Evolutionary conservation across 2,113 vertebrate species (phyloP).

Genomic region (Vulpes vulpes): DNA sequence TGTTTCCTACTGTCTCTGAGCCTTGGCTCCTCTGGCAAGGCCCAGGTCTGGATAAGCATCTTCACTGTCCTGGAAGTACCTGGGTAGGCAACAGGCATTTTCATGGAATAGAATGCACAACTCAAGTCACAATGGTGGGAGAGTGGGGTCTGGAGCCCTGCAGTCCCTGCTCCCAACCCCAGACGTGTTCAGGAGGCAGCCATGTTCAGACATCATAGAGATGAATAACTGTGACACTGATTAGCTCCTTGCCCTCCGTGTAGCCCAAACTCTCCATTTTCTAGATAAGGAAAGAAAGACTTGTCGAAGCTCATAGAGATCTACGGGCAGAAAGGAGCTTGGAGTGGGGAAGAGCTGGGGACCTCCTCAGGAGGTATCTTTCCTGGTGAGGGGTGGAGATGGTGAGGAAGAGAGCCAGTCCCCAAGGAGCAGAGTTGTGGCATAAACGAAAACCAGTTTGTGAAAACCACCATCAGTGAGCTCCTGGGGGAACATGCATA

Average conservation of each 20-base stretch:
- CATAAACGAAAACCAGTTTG: background rate
- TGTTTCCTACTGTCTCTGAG: slow-evolving; percentile 35
- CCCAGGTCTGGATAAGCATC: background rate
- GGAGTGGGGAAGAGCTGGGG: background rate
- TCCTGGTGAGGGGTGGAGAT: background rate
- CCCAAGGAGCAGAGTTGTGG: background rate
- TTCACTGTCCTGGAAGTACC: background rate
- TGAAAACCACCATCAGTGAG: background rate
- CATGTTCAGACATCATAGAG: background rate
- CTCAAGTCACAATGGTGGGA: background rate
- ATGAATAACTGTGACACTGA: background rate
- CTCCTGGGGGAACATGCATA: background rate
- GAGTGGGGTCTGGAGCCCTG: background rate
- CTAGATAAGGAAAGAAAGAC: background rate
- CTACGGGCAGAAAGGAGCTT: background rate
- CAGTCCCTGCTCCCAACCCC: background rate
- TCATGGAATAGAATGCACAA: background rate
- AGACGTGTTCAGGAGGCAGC: background rate
- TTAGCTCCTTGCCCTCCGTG: background rate
- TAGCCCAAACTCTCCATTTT: background rate
- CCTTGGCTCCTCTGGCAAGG: slow-evolving; percentile 34
- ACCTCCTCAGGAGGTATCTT: background rate
- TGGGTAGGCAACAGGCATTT: background rate
- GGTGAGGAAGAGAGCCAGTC: background rate
- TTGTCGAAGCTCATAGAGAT: background rate